phyloP scores from a whole-genome alignment of 1,140 invertebrate species.

The Lepidurus packardi region DNA sequence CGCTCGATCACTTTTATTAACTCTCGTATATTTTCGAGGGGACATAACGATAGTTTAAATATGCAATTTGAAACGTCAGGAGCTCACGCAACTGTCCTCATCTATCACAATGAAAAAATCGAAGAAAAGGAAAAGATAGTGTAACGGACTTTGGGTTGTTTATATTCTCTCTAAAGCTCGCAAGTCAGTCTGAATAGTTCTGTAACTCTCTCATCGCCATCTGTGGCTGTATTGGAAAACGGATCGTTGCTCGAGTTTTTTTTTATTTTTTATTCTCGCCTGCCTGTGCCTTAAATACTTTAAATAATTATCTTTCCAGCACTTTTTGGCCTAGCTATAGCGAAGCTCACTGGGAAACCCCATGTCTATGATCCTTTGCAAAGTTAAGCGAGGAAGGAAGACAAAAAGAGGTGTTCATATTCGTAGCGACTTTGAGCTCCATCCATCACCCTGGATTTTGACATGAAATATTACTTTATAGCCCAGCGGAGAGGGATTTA shows the following conservation, averaged over 20 bases:
- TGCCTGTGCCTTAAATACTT: too few relatives aligned
- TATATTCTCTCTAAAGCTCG: too few relatives aligned
- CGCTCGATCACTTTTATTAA: neutral
- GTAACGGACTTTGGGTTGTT: too few relatives aligned
- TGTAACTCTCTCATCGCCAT: too few relatives aligned
- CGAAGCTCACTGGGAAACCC: too few relatives aligned
- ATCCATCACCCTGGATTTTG: constrained; percentile 8
- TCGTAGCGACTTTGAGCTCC: neutral
- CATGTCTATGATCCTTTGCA: too few relatives aligned
- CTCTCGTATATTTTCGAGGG: neutral
- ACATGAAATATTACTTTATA: constrained; percentile 8
- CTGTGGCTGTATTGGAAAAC: too few relatives aligned
- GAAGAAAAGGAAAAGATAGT: too few relatives aligned
- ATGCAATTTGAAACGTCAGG: neutral
- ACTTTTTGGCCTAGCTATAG: too few relatives aligned
- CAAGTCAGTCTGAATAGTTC: too few relatives aligned
- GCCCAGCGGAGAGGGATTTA: neutral
- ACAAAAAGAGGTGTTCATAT: neutral
- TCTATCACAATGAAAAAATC: neutral
- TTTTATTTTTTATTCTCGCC: neutral
- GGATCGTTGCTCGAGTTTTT: too few relatives aligned
- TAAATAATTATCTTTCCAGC: too few relatives aligned
- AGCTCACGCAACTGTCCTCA: neutral
- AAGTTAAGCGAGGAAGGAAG: neutral
- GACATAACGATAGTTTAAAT: neutral